Evolutionary conservation across 2,888 invertebrate genomes (phyloP), one percentile per base, ranked within the genome.

Genomic region (Cataglyphis cursor): DNA sequence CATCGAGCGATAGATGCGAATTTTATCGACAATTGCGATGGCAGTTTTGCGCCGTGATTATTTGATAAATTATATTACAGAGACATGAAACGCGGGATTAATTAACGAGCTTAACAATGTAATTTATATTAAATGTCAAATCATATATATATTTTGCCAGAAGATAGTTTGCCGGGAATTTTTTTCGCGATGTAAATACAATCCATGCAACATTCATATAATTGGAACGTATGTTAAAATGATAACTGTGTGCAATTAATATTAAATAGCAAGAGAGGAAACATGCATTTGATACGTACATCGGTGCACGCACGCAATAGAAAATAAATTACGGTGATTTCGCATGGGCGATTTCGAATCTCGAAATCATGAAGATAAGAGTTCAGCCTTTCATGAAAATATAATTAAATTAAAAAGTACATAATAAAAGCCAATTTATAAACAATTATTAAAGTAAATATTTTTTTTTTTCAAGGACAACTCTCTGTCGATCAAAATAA

Each of bases 191-290:
- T 78, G 68, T 31, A 68, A 78, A 78, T 59, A 44, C 59, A 78
- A 70, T 78, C 59, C 59, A 78, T 70, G 61, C 31, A 78, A 59
- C 70, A 78, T 78, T 70, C 70, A 21, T 35, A 68, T 78, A 78
- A 78, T 78, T 70, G 35, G 70, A 59, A 68, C 31, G 78, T 70
- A 59, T 48, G 44, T 78, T 78, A 78, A 78, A 78, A 78, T 70
- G 78, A 78, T 78, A 59, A 70, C 70, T 12, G 78, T 35, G 59
- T 31, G 70, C 70, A 78, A 78, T 78, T 78, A 78, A 44, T 59
- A 44, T 78, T 31, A 24, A 76, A 44, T 54, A 31, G 44, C 78
- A 35, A 18, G 44, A 18, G 78, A 70, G 65, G 35, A n/a, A 68
- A 70, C 57, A 68, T 59, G 44, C 70, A 59, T 57, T 78, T 44